Evolutionary conservation across 2,113 vertebrate species (phyloP).

Genomic region (Centrocercus urophasianus): DNA sequence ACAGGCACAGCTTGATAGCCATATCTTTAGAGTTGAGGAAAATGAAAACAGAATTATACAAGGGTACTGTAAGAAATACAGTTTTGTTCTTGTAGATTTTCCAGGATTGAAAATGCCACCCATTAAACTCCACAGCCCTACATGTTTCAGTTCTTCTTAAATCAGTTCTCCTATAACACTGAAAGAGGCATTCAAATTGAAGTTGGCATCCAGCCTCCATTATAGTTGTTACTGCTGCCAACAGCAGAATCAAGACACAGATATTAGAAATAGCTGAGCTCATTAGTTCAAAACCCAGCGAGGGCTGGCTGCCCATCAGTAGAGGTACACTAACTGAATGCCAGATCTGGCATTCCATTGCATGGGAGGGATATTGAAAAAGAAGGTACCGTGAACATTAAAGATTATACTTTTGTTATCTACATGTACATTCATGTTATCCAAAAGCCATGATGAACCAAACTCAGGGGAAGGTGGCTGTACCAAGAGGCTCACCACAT

Average conservation of each 20-base stretch:
- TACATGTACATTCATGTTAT: neutral
- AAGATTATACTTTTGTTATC: neutral
- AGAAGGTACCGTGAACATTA: neutral
- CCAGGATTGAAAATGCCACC: neutral
- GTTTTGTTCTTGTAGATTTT: neutral
- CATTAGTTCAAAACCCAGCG: constrained; percentile 36
- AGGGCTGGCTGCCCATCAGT: constrained; percentile 45
- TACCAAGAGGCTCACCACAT: neutral
- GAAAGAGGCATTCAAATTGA: constrained; percentile 2
- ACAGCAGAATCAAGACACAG: constrained; percentile 42
- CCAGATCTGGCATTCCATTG: constrained; percentile 32
- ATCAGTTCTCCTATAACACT: constrained; percentile 11
- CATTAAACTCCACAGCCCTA: neutral
- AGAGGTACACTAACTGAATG: neutral
- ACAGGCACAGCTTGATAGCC: neutral
- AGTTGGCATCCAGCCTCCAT: constrained; percentile 24
- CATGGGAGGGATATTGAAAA: constrained; percentile 9
- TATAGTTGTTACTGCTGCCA: constrained; percentile 17
- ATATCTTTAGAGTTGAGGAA: neutral
- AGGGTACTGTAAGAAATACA: neutral
- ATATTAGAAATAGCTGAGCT: constrained; percentile 50
- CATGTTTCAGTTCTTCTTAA: constrained; percentile 3
- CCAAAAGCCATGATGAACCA: neutral
- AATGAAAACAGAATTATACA: neutral
- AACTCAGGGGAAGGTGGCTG: neutral